Percentiles rank a stretch among this genome's conserved stretches.
Evolutionary conservation across 2,113 vertebrate genomes (phyloP).

Genomic region (Arvicanthis niloticus): DNA sequence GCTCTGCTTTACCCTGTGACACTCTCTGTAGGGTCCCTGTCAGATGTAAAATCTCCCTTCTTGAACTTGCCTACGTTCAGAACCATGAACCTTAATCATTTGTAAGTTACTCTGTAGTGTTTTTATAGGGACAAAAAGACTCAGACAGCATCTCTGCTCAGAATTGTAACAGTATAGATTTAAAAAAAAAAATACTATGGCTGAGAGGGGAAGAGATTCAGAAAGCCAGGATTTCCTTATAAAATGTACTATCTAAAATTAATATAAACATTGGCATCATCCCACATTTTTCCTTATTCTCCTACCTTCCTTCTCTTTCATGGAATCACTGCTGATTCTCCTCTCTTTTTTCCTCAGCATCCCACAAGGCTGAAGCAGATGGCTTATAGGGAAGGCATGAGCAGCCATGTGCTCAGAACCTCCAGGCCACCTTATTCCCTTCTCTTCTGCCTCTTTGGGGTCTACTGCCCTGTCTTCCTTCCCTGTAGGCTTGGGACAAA

Average conservation of each 20-base stretch:
- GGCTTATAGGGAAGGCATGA: not conserved
- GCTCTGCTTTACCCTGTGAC: not conserved
- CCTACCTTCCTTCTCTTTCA: not conserved
- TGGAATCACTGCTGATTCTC: too few relatives aligned
- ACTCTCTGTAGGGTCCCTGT: too few relatives aligned
- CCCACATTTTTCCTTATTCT: not conserved
- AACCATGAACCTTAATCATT: too few relatives aligned
- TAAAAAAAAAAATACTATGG: not conserved
- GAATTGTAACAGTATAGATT: not conserved
- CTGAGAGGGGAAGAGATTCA: not conserved
- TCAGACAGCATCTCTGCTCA: not conserved
- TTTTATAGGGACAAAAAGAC: not conserved
- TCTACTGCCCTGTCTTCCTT: fast-evolving
- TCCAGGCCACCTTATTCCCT: not conserved
- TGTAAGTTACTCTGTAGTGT: not conserved
- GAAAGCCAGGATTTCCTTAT: not conserved
- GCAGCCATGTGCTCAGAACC: not conserved
- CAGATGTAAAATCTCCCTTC: not conserved
- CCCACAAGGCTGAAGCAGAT: not conserved
- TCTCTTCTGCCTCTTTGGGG: fast-evolving
- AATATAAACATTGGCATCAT: not conserved
- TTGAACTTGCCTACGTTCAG: not conserved
- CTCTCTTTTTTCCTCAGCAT: not conserved
- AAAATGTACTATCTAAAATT: not conserved
- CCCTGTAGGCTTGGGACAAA: not conserved